Evolutionary conservation across 2,113 vertebrate genomes (phyloP), one percentile per base, ranked within the genome.

Genomic region (Mobula hypostoma): DNA sequence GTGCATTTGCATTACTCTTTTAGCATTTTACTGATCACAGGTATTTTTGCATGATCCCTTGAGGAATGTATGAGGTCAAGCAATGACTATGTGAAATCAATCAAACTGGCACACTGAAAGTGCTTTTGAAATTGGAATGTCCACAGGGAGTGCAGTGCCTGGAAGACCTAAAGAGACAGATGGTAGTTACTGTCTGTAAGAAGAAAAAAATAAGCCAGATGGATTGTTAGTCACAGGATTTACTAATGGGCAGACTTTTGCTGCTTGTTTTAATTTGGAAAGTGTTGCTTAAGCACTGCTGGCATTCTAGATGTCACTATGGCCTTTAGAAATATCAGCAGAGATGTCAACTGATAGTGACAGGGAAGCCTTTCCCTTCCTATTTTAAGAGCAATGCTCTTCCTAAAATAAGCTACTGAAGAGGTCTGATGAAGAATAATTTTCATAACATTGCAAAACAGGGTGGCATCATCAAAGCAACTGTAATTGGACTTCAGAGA

Each of bases 231-330:
- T 88, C 58, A n/a, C 29, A 58, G n/a, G 58, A 27, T 12, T 88
- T 88, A 88, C 58, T 63, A 63, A 88, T 14, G 58, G 11, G 61
- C 83, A 88, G 58, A 58, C 83, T 63, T 88, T 88, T 27, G 29
- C 83, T 14, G 83, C 83, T 88, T 88, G 58, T 63, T 88, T 61
- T 88, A 88, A 88, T 88, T 88, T 88, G 83, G 61, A 63, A 88
- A 88, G 83, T 27, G 15, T n/a, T 15, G 83, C 61, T 88, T 88
- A 88, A 88, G 61, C 83, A n/a, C 27, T 9, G 83, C 83, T n/a
- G 83, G 29, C 58, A 88, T 61, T n/a, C 83, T 88, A 88, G 58
- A 88, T 88, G 83, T 63, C 83, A 88, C 83, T 6, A 63, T 12
- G 27, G 61, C 83, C 83, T 27, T 14, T n/a, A 5, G 83, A 88